These are phyloP conservation scores for Otolemur crassicaudatus DNA, from an alignment of 2,797 vertebrate species.

Conservation along the genomic window DNA sequence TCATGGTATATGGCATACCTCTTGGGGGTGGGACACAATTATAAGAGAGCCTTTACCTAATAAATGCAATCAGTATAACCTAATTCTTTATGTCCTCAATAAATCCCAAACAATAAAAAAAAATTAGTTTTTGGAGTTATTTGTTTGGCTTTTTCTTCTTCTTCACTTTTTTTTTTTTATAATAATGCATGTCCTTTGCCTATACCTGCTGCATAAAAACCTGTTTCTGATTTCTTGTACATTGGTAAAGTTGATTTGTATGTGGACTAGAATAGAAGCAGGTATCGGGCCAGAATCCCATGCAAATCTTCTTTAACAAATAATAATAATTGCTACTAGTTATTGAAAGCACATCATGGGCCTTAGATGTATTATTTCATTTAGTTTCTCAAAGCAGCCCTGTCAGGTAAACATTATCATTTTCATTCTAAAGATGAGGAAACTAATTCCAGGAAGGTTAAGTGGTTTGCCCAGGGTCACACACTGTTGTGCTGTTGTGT, in stretches of 20 bases:
- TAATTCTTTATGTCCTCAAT: too few relatives aligned
- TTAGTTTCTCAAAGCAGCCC: conserved; percentile 10
- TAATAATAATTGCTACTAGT: neutral
- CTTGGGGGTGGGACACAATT: too few relatives aligned
- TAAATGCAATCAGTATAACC: too few relatives aligned
- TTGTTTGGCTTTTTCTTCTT: neutral
- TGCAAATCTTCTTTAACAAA: neutral
- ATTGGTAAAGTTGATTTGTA: neutral
- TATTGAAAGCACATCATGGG: neutral
- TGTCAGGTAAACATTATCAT: neutral
- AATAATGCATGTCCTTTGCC: neutral
- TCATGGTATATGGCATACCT: too few relatives aligned
- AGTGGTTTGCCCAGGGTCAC: neutral
- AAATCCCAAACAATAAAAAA: too few relatives aligned
- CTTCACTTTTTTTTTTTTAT: neutral
- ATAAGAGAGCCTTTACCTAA: too few relatives aligned
- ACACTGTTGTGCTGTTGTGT: neutral
- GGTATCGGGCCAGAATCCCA: neutral
- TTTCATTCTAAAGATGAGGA: neutral
- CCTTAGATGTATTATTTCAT: neutral
- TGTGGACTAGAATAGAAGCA: neutral
- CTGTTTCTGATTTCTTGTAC: neutral
- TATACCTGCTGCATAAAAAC: neutral
- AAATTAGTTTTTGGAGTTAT: neutral
- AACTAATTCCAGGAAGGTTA: neutral